Percentiles rank a stretch among this genome's conserved stretches.
These are phyloP conservation scores for Periphyllus acericola DNA, from an alignment of 2,888 invertebrate species.

Conservation along the genomic window DNA sequence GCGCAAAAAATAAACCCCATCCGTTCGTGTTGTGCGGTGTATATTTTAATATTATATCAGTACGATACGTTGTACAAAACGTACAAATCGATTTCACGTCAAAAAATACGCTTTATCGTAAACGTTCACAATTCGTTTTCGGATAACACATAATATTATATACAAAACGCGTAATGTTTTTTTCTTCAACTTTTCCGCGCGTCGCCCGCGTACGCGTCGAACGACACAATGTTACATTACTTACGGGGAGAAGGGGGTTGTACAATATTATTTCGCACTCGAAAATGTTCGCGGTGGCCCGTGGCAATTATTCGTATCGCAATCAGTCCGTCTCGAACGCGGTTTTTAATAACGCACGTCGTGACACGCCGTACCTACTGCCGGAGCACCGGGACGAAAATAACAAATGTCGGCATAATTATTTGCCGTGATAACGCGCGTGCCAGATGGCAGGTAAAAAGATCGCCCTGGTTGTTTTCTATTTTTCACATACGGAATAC, in stretches of 20 bases:
- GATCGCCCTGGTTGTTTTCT: background rate
- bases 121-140: background rate
- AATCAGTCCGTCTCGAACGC: background rate
- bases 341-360: background rate
- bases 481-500: background rate
- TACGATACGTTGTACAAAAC: no score
- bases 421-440: slow-evolving; percentile 6
- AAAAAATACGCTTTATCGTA: background rate
- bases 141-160: no score
- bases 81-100: background rate
- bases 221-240: no score
- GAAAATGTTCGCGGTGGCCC: background rate
- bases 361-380: background rate
- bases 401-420: slow-evolving; percentile 17
- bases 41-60: no score
- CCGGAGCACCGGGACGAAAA: background rate
- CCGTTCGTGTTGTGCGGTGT: background rate
- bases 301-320: slow-evolving; percentile 19
- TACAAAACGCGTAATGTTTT: background rate
- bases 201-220: background rate
- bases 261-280: background rate
- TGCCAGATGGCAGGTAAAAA: slow-evolving; percentile 18
- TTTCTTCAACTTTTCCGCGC: background rate
- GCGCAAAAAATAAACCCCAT: no score
- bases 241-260: background rate